A percentile compares a stretch with the other conserved stretches of the same genome.
These are phyloP conservation scores for Microtus montanus DNA, from an alignment of 2,113 vertebrate species.

Conservation along the genomic window DNA sequence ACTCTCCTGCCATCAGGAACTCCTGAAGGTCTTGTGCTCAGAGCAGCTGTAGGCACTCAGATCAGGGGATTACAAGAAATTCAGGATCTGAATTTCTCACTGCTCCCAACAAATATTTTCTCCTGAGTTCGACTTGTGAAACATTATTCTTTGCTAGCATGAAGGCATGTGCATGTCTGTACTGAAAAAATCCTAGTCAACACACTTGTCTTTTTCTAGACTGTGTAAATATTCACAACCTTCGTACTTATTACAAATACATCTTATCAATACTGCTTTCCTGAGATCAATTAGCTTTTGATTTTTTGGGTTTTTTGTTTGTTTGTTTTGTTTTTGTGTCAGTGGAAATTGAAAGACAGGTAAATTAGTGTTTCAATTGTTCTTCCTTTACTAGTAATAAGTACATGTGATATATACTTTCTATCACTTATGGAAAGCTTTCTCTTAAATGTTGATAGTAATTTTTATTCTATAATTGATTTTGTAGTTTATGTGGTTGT, in stretches of 20 bases:
- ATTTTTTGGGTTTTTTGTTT: too few species aligned
- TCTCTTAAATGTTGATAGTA: background rate
- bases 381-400: background rate
- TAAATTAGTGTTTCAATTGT: background rate
- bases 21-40: too few species aligned
- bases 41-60: too few species aligned
- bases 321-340: background rate
- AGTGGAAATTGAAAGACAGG: background rate
- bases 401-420: background rate
- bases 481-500: background rate
- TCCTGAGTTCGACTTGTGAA: too few species aligned
- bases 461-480: background rate
- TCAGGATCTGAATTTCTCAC: too few species aligned
- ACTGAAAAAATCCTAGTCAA: background rate
- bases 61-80: too few species aligned
- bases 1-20: too few species aligned
- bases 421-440: background rate
- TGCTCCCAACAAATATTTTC: background rate
- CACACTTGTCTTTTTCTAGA: background rate
- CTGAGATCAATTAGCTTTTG: background rate
- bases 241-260: background rate
- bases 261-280: background rate
- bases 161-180: background rate
- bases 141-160: too few species aligned
- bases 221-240: background rate